phyloP scores from a whole-genome alignment of 2,888 invertebrate species.

The Tenthredo scrophulariae region DNA sequence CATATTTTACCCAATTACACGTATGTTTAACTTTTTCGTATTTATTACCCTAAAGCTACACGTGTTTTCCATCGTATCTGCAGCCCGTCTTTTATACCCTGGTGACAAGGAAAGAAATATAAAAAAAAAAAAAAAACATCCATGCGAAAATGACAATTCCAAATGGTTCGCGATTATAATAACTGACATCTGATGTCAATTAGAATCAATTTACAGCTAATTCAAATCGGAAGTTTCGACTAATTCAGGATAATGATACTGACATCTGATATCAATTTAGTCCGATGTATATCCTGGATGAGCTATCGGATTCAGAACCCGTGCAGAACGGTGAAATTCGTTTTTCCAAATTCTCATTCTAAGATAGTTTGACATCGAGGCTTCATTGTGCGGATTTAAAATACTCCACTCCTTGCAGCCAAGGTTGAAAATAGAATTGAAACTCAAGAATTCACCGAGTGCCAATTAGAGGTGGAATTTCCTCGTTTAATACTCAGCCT shows the following conservation, averaged over 20 bases:
- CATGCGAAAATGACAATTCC: constrained; percentile 4
- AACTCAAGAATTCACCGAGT: constrained; percentile 24
- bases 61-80: neutral
- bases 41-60: neutral
- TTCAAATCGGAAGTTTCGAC: constrained; percentile 1
- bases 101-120: neutral
- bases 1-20: constrained; percentile 11
- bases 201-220: neutral
- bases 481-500: neutral
- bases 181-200: neutral
- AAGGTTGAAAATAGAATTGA: constrained; percentile 36
- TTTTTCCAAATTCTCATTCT: neutral
- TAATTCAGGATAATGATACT: neutral
- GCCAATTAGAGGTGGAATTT: constrained; percentile 46
- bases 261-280: neutral
- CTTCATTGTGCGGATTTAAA: constrained; percentile 38
- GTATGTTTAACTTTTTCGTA: neutral
- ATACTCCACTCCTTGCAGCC: neutral
- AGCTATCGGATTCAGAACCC: neutral
- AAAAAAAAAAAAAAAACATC: neutral
- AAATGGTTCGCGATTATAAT: constrained; percentile 4
- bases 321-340: neutral
- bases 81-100: neutral
- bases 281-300: neutral
- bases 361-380: neutral